phyloP scores from a whole-genome alignment of 2,113 vertebrate genomes.

The Sminthopsis crassicaudata region DNA sequence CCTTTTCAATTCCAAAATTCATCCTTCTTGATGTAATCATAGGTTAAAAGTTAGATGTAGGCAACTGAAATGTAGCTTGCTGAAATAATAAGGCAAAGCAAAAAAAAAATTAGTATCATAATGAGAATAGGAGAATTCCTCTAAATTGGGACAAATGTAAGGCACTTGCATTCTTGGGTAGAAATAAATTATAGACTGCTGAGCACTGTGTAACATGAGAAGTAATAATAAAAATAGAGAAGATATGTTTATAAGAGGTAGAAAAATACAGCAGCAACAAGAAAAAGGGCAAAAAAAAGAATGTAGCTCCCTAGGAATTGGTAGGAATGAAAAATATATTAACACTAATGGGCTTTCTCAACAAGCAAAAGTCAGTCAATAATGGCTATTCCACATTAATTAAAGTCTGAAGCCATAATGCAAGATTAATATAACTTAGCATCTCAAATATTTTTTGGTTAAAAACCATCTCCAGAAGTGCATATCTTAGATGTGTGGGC shows the following conservation, averaged over 20 bases:
- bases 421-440: not conserved
- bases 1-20: not conserved
- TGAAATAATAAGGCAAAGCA: constrained; percentile 4
- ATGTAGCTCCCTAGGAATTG: not conserved
- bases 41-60: constrained; percentile 23
- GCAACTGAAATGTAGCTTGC: constrained; percentile 44
- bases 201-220: constrained; percentile 40
- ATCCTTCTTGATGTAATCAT: not conserved
- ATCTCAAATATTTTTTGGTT: not conserved
- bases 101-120: constrained; percentile 13
- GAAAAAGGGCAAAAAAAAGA: not conserved
- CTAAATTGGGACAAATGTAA: constrained; percentile 32
- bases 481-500: not conserved
- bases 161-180: constrained; percentile 42
- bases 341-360: not conserved
- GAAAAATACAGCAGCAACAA: not conserved
- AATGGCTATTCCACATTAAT: constrained; percentile 27
- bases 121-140: not conserved
- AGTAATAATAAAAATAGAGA: constrained; percentile 44
- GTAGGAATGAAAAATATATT: constrained; percentile 53
- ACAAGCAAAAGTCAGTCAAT: constrained; percentile 57
- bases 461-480: not conserved
- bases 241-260: not conserved
- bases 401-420: constrained; percentile 35
- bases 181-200: constrained; percentile 34